A percentile compares a stretch with the other conserved stretches of the same genome.
Evolutionary conservation across 2,888 invertebrate species (phyloP).

Genomic region (Amiota minor): DNA sequence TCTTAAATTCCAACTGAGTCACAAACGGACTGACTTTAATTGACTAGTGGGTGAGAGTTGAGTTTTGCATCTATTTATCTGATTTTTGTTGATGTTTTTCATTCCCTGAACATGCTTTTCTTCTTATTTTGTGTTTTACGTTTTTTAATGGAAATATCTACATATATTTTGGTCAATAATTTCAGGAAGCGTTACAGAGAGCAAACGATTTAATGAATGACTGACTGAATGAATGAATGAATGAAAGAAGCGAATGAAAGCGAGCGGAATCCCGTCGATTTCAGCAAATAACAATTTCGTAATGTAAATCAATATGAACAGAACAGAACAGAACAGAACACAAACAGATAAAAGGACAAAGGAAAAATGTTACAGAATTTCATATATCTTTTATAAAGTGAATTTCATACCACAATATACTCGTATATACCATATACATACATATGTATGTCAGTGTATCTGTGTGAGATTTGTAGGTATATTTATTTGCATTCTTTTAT

Average conservation of each 20-base stretch:
- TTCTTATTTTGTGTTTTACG: background rate
- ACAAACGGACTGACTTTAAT: too few species aligned
- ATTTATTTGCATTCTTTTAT: background rate
- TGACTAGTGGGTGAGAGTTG: too few species aligned
- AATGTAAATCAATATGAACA: conserved; percentile 53
- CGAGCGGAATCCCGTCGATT: background rate
- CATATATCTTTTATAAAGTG: too few species aligned
- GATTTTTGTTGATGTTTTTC: too few species aligned
- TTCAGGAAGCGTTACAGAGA: background rate
- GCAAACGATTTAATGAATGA: background rate
- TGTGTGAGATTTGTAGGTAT: background rate
- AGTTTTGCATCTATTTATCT: too few species aligned
- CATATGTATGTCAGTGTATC: background rate
- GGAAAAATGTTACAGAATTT: conserved; percentile 8
- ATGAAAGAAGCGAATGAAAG: background rate
- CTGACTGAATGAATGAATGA: background rate
- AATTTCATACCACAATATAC: too few species aligned
- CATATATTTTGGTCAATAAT: conserved; percentile 11
- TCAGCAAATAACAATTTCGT: conserved; percentile 54
- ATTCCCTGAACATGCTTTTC: background rate
- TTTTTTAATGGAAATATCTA: background rate
- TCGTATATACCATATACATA: too few species aligned
- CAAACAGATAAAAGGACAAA: conserved; percentile 20
- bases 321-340: background rate
- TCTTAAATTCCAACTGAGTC: too few species aligned